phyloP scores from a whole-genome alignment of 1,140 invertebrate species.

The Tetranychus urticae region DNA sequence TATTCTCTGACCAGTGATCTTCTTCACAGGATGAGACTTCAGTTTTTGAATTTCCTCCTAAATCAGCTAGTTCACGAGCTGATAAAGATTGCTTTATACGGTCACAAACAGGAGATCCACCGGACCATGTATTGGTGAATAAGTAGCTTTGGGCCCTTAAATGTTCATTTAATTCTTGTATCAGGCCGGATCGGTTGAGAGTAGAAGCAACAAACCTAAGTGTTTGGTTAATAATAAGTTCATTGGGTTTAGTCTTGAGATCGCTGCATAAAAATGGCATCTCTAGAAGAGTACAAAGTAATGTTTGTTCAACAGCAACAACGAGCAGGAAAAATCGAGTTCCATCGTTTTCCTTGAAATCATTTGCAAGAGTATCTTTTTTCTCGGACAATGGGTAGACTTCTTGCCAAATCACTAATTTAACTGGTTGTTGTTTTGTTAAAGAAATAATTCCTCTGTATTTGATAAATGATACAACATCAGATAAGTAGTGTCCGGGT shows the following conservation, averaged over 20 bases:
- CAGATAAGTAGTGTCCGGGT: not conserved
- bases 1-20: not conserved
- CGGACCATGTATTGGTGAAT: not conserved
- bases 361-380: not conserved
- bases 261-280: not conserved
- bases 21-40: not conserved
- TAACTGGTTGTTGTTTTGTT: not conserved
- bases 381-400: not conserved
- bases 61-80: not conserved
- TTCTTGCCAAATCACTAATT: constrained; percentile 2
- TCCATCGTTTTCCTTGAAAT: not conserved
- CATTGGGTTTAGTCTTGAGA: not conserved
- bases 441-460: not conserved
- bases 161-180: not conserved
- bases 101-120: too few species aligned
- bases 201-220: not conserved
- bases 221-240: constrained; percentile 1
- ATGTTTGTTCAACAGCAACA: not conserved
- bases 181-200: not conserved
- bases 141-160: not conserved
- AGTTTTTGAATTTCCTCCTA: not conserved
- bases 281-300: not conserved
- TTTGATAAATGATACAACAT: not conserved
- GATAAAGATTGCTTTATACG: too few species aligned
- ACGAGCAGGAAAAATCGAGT: not conserved